Evolutionary conservation across 2,888 invertebrate genomes (phyloP).

Genomic region (Calameuta filiformis): DNA sequence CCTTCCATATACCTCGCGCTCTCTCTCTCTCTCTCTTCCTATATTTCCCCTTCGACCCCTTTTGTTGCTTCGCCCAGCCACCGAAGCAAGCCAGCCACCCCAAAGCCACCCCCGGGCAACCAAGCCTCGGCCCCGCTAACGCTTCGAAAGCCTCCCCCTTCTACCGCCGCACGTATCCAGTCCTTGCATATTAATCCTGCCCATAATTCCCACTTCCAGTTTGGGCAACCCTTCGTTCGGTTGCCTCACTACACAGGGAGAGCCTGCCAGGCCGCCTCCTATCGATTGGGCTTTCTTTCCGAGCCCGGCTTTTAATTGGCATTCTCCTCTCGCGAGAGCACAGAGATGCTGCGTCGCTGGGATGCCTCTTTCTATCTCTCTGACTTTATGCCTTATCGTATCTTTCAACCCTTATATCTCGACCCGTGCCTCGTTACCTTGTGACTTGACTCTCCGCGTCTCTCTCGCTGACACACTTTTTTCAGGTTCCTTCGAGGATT

Average conservation of each 20-base stretch:
- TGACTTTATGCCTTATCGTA: neutral
- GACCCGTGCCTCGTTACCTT: neutral
- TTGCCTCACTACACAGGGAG: constrained; percentile 50
- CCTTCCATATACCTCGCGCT: constrained; percentile 15
- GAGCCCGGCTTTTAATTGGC: constrained; percentile 64
- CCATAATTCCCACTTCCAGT: constrained; percentile 67
- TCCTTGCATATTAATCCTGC: constrained; percentile 67
- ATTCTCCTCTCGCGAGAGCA: constrained; percentile 59
- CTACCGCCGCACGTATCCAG: constrained; percentile 64
- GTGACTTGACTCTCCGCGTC: neutral
- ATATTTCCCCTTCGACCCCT: constrained; percentile 63
- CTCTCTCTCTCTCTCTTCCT: constrained; percentile 30
- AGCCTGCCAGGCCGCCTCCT: constrained; percentile 55
- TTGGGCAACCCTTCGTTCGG: constrained; percentile 65
- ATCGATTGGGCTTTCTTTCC: constrained; percentile 65
- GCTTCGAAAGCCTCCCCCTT: constrained; percentile 42
- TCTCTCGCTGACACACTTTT: neutral
- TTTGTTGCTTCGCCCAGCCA: constrained; percentile 59
- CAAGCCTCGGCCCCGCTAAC: constrained; percentile 24
- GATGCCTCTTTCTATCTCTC: neutral
- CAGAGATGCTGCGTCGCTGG: constrained; percentile 21
- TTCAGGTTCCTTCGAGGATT: neutral
- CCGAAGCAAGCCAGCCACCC: constrained; percentile 39
- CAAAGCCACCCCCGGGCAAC: constrained; percentile 19
- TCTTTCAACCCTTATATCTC: neutral